Evolutionary conservation across 2,888 invertebrate species (phyloP).

Genomic region (Cistogaster globosa): DNA sequence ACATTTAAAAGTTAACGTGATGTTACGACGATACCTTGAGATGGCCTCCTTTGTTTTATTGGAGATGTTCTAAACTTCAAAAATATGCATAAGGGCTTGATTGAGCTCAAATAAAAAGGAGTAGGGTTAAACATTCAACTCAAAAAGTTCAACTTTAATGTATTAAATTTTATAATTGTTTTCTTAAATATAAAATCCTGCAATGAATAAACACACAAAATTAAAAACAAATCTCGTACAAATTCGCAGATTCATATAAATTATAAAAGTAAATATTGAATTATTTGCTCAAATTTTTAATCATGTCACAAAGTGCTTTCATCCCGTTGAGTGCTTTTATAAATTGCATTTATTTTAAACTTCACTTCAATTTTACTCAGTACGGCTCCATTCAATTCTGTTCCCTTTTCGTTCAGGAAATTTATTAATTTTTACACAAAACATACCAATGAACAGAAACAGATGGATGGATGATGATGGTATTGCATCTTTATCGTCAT

Average conservation of each 20-base stretch:
- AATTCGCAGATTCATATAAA: not conserved
- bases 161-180: no score
- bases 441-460: conserved; percentile 23
- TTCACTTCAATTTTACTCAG: no score
- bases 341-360: conserved; percentile 74
- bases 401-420: conserved; percentile 23
- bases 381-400: not conserved
- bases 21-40: no score
- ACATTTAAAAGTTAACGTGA: no score
- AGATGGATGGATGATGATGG: not conserved
- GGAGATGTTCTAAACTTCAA: no score
- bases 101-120: no score
- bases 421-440: conserved; percentile 50
- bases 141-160: no score
- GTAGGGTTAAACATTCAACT: no score
- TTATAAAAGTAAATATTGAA: conserved; percentile 19
- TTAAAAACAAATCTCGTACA: not conserved
- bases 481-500: conserved; percentile 22
- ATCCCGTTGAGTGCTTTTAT: conserved; percentile 74
- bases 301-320: conserved; percentile 73
- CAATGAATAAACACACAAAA: not conserved
- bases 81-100: no score
- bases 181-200: not conserved
- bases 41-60: no score
- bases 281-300: conserved; percentile 73